Conservation (phyloP, 2,888 invertebrate genomes). For the Hemicrepidius hirtus region DNA sequence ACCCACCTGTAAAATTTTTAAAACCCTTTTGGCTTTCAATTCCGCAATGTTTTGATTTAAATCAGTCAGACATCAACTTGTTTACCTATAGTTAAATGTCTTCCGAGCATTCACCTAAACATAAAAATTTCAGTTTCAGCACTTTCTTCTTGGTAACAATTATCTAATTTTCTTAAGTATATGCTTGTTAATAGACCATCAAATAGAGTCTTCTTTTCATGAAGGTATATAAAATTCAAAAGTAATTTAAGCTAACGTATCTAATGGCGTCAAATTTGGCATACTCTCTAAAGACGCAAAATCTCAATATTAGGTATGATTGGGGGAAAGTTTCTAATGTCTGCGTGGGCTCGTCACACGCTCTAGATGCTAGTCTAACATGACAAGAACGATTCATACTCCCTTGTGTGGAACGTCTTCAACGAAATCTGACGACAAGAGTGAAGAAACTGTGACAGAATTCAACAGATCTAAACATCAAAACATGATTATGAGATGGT, state of each 20-base stretch:
- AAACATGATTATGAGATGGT: constrained; percentile 8
- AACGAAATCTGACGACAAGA: constrained; percentile 31
- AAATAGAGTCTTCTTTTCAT: neutral
- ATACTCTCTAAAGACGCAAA: constrained; percentile 48
- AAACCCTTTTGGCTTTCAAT: too few relatives aligned
- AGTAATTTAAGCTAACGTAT: constrained; percentile 43
- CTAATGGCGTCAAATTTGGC: constrained; percentile 41
- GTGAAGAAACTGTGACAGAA: constrained; percentile 48
- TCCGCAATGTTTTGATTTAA: too few relatives aligned
- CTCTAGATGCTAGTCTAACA: constrained; percentile 50
- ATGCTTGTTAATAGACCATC: neutral
- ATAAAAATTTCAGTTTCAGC: too few relatives aligned
- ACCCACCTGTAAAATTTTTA: too few relatives aligned
- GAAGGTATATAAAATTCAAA: constrained; percentile 11
- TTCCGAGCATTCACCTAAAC: too few relatives aligned
- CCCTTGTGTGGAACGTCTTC: constrained; percentile 44
- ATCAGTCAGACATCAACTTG: too few relatives aligned
- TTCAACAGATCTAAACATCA: constrained; percentile 31
- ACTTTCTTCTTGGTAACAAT: too few relatives aligned
- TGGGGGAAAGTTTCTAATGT: constrained; percentile 52
- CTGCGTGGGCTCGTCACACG: constrained; percentile 51
- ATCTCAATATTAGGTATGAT: constrained; percentile 47
- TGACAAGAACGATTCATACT: constrained; percentile 33
- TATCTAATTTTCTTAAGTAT: neutral
- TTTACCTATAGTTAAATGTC: too few relatives aligned